These are phyloP conservation scores for Aethes cnicana DNA, from an alignment of 2,888 invertebrate species.

Conservation along the genomic window DNA sequence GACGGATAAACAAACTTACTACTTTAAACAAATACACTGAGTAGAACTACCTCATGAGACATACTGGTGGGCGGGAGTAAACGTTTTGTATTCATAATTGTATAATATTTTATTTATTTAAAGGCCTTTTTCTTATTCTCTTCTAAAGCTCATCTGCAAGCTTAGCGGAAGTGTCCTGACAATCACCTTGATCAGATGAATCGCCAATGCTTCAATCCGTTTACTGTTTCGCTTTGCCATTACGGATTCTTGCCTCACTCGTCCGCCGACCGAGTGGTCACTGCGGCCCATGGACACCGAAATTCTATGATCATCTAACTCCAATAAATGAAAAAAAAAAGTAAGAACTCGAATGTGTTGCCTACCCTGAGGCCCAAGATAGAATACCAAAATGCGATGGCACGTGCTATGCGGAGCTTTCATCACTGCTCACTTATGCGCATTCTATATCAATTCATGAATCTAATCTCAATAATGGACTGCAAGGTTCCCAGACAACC, in stretches of 20 bases:
- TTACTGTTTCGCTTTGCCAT: slow-evolving; percentile 12
- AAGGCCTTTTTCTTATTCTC: neutral
- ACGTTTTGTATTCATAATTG: too few species aligned
- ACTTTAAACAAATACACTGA: too few species aligned
- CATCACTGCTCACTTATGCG: slow-evolving; percentile 34
- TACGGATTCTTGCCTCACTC: slow-evolving; percentile 17
- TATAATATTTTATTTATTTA: neutral
- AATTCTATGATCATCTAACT: too few species aligned
- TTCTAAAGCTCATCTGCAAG: neutral
- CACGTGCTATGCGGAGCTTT: slow-evolving; percentile 12
- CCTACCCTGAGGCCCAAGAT: too few species aligned
- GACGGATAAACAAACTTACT: too few species aligned
- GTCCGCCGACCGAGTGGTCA: slow-evolving; percentile 3
- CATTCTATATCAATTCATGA: slow-evolving; percentile 42
- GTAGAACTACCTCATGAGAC: too few species aligned
- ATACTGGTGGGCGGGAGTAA: too few species aligned
- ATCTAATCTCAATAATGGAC: slow-evolving; percentile 41
- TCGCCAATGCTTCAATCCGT: slow-evolving; percentile 1
- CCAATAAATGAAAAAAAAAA: too few species aligned
- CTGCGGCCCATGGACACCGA: neutral
- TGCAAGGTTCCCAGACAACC: neutral
- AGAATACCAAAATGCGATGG: too few species aligned
- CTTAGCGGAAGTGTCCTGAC: neutral
- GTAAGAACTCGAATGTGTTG: too few species aligned
- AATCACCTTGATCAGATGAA: slow-evolving; percentile 1